phyloP scores from a whole-genome alignment of 2,888 invertebrate genomes.

The Oegoconia quadripuncta region DNA sequence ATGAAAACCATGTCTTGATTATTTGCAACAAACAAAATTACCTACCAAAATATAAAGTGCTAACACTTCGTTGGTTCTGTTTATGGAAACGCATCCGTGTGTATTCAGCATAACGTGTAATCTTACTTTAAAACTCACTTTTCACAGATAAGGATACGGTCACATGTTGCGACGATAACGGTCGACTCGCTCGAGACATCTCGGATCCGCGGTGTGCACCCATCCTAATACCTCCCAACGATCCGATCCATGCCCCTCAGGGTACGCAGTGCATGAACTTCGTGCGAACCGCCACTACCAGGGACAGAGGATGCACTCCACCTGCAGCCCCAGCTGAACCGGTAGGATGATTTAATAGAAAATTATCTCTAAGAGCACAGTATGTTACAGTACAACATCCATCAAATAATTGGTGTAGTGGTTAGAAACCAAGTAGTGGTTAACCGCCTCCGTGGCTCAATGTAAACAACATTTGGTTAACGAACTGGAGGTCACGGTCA shows the following conservation, averaged over 20 bases:
- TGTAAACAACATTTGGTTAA: no score
- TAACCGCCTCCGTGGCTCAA: no score
- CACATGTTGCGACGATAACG: conserved; percentile 60
- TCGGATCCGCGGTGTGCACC: conserved; percentile 61
- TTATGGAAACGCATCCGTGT: no score
- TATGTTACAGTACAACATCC: not conserved
- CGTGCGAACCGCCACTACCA: conserved; percentile 83
- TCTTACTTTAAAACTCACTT: no score
- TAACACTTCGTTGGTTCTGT: not conserved
- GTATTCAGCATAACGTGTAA: no score
- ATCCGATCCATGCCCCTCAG: conserved; percentile 64
- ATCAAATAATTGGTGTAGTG: no score
- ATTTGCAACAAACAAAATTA: no score
- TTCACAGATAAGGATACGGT: conserved; percentile 49
- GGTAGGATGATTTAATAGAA: conserved; percentile 60
- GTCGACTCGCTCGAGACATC: conserved; percentile 44
- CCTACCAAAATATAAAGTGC: no score
- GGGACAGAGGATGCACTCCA: conserved; percentile 82
- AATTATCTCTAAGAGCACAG: no score
- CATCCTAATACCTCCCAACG: conserved; percentile 54
- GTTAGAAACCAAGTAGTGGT: no score
- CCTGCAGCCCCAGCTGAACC: conserved; percentile 84
- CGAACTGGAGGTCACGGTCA: no score
- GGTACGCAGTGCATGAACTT: conserved; percentile 85
- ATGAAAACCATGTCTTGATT: no score